These are phyloP conservation scores for Noturus placidus DNA, from an alignment of 2,113 vertebrate genomes.

Conservation along the genomic window DNA sequence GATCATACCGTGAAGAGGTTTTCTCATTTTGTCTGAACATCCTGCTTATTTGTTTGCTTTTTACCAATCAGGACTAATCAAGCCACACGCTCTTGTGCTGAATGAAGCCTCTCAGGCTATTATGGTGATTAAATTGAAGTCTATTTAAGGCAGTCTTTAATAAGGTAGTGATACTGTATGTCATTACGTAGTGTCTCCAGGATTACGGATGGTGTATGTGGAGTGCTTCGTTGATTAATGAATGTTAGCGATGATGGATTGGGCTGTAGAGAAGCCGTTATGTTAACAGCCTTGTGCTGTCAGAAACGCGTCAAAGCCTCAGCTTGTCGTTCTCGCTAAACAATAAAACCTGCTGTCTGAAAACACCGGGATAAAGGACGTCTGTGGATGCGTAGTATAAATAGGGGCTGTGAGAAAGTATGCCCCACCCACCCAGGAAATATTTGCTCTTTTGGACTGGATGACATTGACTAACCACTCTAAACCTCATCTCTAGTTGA, in stretches of 20 bases:
- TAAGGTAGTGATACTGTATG: background rate
- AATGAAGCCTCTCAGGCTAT: slow-evolving; percentile 8
- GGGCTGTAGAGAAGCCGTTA: slow-evolving; percentile 22
- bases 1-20: background rate
- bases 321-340: slow-evolving; percentile 24
- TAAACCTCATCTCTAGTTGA: background rate
- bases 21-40: background rate
- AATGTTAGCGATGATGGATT: slow-evolving; percentile 34
- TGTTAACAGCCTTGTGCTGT: background rate
- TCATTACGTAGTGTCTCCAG: background rate
- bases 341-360: slow-evolving; percentile 15
- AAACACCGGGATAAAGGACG: no score
- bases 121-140: slow-evolving; percentile 30
- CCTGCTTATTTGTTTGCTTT: slow-evolving; percentile 19
- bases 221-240: slow-evolving; percentile 37
- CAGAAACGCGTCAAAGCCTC: background rate
- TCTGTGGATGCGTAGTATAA: no score
- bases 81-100: background rate
- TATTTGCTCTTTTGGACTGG: no score
- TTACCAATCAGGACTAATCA: background rate
- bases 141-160: slow-evolving; percentile 3
- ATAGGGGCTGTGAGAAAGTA: no score
- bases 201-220: slow-evolving; percentile 1
- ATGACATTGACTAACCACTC: background rate
- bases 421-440: no score